Evolutionary conservation across 92 coral and sea anemone species (phyloP), one percentile per base, ranked within the genome.

Genomic region (Phenganax subtilis): DNA sequence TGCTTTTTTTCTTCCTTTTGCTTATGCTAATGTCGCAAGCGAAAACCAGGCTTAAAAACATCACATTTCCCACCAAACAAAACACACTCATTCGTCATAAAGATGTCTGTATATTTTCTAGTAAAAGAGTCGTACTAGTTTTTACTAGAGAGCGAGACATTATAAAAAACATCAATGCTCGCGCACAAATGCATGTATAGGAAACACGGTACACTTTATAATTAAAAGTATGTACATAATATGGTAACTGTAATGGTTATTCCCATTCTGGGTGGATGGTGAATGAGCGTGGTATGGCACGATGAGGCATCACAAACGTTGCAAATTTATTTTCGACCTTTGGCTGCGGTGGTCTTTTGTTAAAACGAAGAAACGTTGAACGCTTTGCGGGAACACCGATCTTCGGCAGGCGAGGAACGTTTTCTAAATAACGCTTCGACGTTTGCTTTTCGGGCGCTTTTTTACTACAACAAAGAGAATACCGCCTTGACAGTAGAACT

Each of bases 231-330:
- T 68, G 53, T 16, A 20, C 25, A 20, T 20, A 20, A 20, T 20
- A 37, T 37, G 73, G 31, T 64, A 64, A 64, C 31, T 64, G 0
- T 25, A 25, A 14, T 68, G 29, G 69, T 71, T 81, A 56, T 16
- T 72, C 83, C 68, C 93, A 86, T 81, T 96, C 99, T 0, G 99
- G 99, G 51, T 96, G 99, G 69, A 96, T 96, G 67, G 91, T 97
- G 70, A 96, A 96, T 83, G 87, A 85, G 3, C 93, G 81, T 10
- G 91, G 91, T 14, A 78, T 80, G 7, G 87, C 72, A 20, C 97
- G 90, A 66, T 92, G 99, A 9, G 99, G 99, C 15, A 92, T 91
- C 90, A 92, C 91, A 75, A 96, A 96, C 71, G 91, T 76, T 3
- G 99, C 91, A 0, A 89, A 84, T 51, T 90, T 96, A 82, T 92